A percentile compares a stretch with the other conserved stretches of the same genome.
These are phyloP conservation scores for Falco novaeseelandiae DNA, from an alignment of 2,797 vertebrate genomes.

Conservation along the genomic window DNA sequence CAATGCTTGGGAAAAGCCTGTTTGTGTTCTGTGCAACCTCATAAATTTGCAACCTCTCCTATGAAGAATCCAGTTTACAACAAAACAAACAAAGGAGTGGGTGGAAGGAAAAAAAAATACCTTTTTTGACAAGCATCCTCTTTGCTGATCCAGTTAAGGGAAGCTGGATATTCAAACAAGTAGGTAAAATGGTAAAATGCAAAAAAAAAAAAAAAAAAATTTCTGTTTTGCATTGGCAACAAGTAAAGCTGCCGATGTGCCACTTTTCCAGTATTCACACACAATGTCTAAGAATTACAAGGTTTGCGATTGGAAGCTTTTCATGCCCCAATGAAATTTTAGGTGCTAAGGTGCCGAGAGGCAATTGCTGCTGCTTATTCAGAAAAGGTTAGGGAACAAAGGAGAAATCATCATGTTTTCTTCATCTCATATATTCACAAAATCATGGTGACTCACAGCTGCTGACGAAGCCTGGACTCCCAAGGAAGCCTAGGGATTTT, in stretches of 20 bases:
- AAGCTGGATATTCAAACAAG: not conserved
- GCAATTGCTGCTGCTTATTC: not conserved
- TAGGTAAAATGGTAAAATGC: not conserved
- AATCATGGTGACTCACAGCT: not conserved
- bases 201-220: not conserved
- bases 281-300: not conserved
- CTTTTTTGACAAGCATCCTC: not conserved
- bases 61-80: not conserved
- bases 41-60: not conserved
- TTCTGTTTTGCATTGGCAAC: not conserved
- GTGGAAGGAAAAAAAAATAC: not conserved
- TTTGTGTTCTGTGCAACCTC: not conserved
- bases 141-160: not conserved
- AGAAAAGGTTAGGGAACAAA: conserved; percentile 6
- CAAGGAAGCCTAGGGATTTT: not conserved
- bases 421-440: not conserved
- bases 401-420: not conserved
- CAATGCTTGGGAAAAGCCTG: not conserved
- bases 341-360: not conserved
- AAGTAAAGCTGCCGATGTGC: not conserved
- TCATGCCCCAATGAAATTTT: not conserved
- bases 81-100: not conserved
- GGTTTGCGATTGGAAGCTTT: not conserved
- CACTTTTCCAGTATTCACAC: not conserved
- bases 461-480: not conserved